Percentiles rank a stretch among this genome's conserved stretches.
Evolutionary conservation across 2,888 invertebrate genomes (phyloP).

Genomic region (Sarcophaga variegata): DNA sequence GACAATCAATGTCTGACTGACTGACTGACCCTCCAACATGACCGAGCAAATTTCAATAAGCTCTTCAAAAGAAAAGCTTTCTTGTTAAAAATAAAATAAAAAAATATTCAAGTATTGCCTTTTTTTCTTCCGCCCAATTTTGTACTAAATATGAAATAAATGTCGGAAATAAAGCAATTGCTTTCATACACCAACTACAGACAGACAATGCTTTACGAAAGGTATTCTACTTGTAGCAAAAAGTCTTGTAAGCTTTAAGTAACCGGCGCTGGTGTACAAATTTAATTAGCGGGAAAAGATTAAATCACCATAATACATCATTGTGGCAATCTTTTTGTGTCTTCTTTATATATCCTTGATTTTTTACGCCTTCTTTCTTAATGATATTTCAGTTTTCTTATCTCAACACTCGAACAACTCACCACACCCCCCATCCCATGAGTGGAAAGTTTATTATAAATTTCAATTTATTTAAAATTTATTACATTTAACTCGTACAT

Average conservation of each 20-base stretch:
- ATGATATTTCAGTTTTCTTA: not conserved
- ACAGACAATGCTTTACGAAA: too few relatives aligned
- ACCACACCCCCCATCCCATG: not conserved
- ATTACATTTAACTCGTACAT: constrained; percentile 48
- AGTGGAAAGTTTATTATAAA: constrained; percentile 34
- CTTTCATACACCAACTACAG: too few relatives aligned
- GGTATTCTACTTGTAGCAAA: too few relatives aligned
- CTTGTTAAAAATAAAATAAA: too few relatives aligned
- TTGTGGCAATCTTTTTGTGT: not conserved
- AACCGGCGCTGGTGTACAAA: constrained; percentile 3
- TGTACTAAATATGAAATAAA: too few relatives aligned
- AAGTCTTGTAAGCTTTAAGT: too few relatives aligned
- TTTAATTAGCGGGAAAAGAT: constrained; percentile 24
- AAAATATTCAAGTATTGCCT: too few relatives aligned
- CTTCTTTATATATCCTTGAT: constrained; percentile 23
- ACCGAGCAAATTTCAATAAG: not conserved
- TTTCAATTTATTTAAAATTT: constrained; percentile 63
- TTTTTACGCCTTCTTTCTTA: constrained; percentile 4
- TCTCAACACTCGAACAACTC: not conserved
- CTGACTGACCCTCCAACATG: not conserved
- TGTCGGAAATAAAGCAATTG: too few relatives aligned
- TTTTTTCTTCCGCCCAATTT: too few relatives aligned
- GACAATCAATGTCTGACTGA: constrained; percentile 16
- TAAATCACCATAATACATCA: constrained; percentile 22
- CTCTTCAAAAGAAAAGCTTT: too few relatives aligned